phyloP scores from a whole-genome alignment of 1,140 invertebrate genomes.

The honey bee (Apis mellifera) region Amel_HAv3.1 CM009943.2:7097001-7097500 shows the following conservation, averaged over 20 bases:
- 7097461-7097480: constrained; percentile 39
- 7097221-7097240: not conserved
- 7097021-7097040: no score
- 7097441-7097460: constrained; percentile 7
- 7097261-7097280: constrained; percentile 68
- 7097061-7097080: no score
- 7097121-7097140: constrained; percentile 50
- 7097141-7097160: not conserved
- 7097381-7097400: constrained; percentile 62
- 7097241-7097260: not conserved
- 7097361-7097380: constrained; percentile 80
- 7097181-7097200: constrained; percentile 27
- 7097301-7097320: constrained; percentile 52
- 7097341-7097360: constrained; percentile 81
- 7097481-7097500: constrained; percentile 53
- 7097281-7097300: constrained; percentile 68
- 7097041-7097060: no score
- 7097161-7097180: not conserved
- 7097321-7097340: constrained; percentile 77
- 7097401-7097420: constrained; percentile 17
- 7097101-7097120: constrained; percentile 33
- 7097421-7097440: constrained; percentile 45
- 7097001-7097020: no score
- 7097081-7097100: no score
- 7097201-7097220: constrained; percentile 40